Evolutionary conservation across 2,888 invertebrate species (phyloP).

Genomic region (Acanthosepion pharaonis): DNA sequence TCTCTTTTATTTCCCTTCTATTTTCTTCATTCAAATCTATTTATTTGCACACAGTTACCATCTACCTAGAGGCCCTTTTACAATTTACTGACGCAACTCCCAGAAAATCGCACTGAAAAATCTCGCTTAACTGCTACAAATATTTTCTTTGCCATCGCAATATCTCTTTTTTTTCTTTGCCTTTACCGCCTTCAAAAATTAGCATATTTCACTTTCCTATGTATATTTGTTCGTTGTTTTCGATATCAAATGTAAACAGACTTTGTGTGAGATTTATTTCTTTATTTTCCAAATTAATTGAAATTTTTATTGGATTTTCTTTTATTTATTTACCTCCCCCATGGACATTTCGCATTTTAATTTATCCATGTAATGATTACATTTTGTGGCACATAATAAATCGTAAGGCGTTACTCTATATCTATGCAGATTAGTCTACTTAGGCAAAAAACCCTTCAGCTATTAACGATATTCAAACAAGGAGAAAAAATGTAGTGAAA

Average conservation of each 20-base stretch:
- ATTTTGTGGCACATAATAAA: background rate
- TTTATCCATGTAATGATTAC: background rate
- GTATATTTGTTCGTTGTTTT: background rate
- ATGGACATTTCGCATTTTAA: background rate
- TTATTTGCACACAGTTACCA: background rate
- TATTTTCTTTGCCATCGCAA: background rate
- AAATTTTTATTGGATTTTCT: background rate
- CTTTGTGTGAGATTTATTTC: background rate
- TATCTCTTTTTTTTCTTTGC: background rate
- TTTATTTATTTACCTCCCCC: background rate
- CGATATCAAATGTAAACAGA: background rate
- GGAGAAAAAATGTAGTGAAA: background rate
- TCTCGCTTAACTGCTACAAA: background rate
- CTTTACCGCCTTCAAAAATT: background rate
- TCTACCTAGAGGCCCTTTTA: background rate
- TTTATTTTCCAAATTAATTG: slow-evolving; percentile 33
- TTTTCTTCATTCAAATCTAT: background rate
- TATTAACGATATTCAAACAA: background rate
- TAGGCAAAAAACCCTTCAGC: background rate
- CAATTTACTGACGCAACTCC: slow-evolving; percentile 6
- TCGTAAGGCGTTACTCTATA: background rate
- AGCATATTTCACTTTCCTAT: slow-evolving; percentile 1
- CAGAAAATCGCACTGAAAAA: background rate
- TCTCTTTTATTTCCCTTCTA: background rate
- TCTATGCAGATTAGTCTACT: background rate